Percentiles rank a stretch among this genome's conserved stretches.
Evolutionary conservation across 2,888 invertebrate species (phyloP).

Genomic region (Tetranychus truncatus): DNA sequence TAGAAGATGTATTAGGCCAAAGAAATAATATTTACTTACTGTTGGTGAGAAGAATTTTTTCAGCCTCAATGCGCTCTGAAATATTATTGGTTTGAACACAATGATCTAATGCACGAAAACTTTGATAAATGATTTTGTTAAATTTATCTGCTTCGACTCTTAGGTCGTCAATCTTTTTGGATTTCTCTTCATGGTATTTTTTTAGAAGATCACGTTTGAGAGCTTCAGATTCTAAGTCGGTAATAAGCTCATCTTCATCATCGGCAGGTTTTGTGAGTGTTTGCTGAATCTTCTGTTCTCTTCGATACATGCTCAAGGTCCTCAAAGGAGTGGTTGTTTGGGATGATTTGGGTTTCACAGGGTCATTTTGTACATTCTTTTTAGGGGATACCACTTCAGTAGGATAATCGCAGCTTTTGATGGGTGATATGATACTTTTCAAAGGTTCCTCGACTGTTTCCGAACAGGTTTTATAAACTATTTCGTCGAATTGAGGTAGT

Average conservation of each 20-base stretch:
- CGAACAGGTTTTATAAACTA: not conserved
- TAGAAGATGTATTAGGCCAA: not conserved
- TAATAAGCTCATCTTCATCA: not conserved
- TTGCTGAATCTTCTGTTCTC: conserved; percentile 4
- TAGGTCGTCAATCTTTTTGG: not conserved
- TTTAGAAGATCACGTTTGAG: not conserved
- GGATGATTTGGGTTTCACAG: not conserved
- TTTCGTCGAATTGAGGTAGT: not conserved
- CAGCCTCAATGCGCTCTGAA: not conserved
- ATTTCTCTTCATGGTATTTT: not conserved
- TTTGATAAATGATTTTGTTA: conserved; percentile 5
- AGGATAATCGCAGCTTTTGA: not conserved
- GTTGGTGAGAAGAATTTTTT: not conserved
- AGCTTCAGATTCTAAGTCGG: not conserved
- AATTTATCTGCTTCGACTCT: not conserved
- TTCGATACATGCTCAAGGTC: conserved; percentile 10
- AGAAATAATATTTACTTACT: not conserved
- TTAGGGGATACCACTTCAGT: not conserved
- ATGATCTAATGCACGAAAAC: not conserved
- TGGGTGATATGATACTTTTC: not conserved
- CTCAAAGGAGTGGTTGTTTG: not conserved
- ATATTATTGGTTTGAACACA: not conserved
- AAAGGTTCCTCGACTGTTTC: not conserved
- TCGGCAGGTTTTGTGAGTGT: not conserved
- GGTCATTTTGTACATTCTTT: not conserved